Evolutionary conservation across 2,797 vertebrate genomes (phyloP).

Genomic region (Pterois miles): DNA sequence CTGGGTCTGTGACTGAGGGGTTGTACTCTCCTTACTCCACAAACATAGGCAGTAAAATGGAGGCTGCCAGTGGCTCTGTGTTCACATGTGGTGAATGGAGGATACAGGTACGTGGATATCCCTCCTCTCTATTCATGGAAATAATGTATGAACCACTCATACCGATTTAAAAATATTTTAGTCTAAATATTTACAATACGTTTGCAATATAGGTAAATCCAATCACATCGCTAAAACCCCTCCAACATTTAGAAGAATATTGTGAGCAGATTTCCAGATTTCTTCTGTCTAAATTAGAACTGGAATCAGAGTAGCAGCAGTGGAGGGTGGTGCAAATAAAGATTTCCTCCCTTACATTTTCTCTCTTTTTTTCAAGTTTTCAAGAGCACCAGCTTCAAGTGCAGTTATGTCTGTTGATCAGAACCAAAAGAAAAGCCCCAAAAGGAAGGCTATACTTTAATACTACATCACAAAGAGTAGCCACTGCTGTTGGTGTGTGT

Average conservation of each 20-base stretch:
- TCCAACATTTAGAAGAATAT: conserved; percentile 46
- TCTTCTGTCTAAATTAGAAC: conserved; percentile 35
- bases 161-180: conserved; percentile 63
- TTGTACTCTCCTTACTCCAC: conserved; percentile 23
- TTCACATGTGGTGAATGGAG: conserved; percentile 51
- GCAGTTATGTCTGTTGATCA: conserved; percentile 47
- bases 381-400: conserved; percentile 58
- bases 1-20: conserved; percentile 35
- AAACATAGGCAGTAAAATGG: conserved; percentile 52
- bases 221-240: conserved; percentile 28
- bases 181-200: conserved; percentile 64
- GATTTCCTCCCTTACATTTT: conserved; percentile 51
- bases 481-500: conserved; percentile 40
- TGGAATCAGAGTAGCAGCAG: conserved; percentile 71
- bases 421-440: conserved; percentile 30
- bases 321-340: conserved; percentile 61
- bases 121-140: conserved; percentile 15
- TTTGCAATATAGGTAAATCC: conserved; percentile 46
- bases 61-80: conserved; percentile 62
- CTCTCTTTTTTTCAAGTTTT: conserved; percentile 70
- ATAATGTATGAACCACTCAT: conserved; percentile 44
- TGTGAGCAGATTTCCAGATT: conserved; percentile 48
- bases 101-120: conserved; percentile 2
- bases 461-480: conserved; percentile 23
- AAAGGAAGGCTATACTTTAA: conserved; percentile 36